These are phyloP conservation scores for Sipha maydis DNA, from an alignment of 2,888 invertebrate genomes.

Conservation along the genomic window DNA sequence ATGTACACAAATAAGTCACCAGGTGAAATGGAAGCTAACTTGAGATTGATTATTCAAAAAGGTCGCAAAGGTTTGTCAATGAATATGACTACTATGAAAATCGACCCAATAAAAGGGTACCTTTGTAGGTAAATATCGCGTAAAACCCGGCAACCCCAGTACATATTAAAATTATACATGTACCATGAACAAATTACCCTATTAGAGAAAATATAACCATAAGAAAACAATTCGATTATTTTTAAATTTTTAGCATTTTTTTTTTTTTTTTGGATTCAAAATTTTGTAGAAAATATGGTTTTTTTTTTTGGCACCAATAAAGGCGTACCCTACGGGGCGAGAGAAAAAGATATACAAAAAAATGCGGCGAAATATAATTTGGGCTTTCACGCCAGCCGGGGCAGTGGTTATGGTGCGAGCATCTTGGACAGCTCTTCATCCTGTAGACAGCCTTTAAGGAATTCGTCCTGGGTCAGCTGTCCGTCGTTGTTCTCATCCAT, in stretches of 20 bases:
- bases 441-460: conserved; percentile 96
- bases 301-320: conserved; percentile 50
- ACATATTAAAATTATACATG: not conserved
- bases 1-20: conserved; percentile 40
- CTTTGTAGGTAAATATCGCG: not conserved
- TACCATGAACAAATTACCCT: conserved; percentile 25
- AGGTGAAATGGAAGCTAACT: conserved; percentile 37
- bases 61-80: conserved; percentile 9
- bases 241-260: not conserved
- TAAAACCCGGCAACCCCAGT: conserved; percentile 39
- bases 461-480: conserved; percentile 96
- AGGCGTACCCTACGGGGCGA: conserved; percentile 53
- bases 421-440: conserved; percentile 95
- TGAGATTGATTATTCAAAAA: conserved; percentile 14
- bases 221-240: conserved; percentile 48
- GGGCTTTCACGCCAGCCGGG: conserved; percentile 47
- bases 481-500: conserved; percentile 99
- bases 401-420: conserved; percentile 81
- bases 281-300: conserved; percentile 42
- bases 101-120: conserved; percentile 13
- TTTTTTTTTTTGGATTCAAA: conserved; percentile 16
- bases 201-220: conserved; percentile 38
- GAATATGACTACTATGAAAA: conserved; percentile 16
- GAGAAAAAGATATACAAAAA: conserved; percentile 56
- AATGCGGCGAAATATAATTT: conserved; percentile 51